Evolutionary conservation across 2,113 vertebrate species (phyloP), one percentile per base, ranked within the genome.

Genomic region (Hemichromis elongatus): DNA sequence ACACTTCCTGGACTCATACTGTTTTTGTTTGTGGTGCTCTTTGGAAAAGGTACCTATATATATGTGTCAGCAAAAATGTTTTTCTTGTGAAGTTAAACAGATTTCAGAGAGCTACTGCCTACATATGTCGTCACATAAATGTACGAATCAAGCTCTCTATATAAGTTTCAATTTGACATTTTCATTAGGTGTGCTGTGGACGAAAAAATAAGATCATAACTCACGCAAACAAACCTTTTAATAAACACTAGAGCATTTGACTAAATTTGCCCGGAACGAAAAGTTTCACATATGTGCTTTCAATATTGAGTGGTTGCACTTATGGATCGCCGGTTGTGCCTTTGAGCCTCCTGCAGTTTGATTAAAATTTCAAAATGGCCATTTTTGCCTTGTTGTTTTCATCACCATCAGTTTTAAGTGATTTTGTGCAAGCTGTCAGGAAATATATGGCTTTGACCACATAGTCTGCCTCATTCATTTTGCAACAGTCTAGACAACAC

Each of bases 401-500:
- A n/a, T 75, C 45, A 30, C 45, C 4, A 28, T n/a, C 68, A 7
- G 30, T 66, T 81, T 81, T 13, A 75, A 75, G 45, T 68, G 42
- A 42, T 13, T 84, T 19, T 9, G 30, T 5, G 12, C 82, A 78
- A 55, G 45, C 8, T 42, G 45, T 73, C 47, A 37, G 82, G 7
- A 28, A 50, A 18, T 56, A 52, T 26, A 70, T 80, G 88, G 90
- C 89, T 42, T n/a, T 37, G n/a, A 78, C 54, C 85, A 77, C 53
- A 14, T 68, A 28, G 63, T 86, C 84, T 18, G 28, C 66, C 47
- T 90, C 84, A 89, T 92, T 86, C 47, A 87, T 89, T 88, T 88
- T 93, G 87, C 80, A 92, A 50, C 57, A 73, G 84, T 88, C 92
- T 79, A 88, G 89, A 91, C 89, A n/a, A 59, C 73, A 52, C 77